phyloP scores from a whole-genome alignment of 2,113 vertebrate species.

The Caretta caretta region DNA sequence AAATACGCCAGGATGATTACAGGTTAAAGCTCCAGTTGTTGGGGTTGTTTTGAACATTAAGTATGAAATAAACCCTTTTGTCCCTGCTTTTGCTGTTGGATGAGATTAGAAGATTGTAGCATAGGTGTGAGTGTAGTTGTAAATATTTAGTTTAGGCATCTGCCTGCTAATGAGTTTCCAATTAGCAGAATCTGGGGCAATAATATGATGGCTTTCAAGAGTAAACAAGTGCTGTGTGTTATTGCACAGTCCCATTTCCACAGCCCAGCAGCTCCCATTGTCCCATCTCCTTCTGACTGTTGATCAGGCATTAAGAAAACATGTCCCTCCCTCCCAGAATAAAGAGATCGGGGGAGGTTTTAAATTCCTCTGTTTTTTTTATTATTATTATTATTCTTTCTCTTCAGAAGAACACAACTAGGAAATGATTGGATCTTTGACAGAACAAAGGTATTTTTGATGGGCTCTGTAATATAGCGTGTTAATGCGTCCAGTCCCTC shows the following conservation, averaged over 20 bases:
- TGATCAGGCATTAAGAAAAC: neutral
- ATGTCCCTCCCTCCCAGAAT: slow-evolving; percentile 31
- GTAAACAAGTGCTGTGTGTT: neutral
- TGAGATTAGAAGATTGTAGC: neutral
- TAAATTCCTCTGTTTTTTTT: slow-evolving; percentile 46
- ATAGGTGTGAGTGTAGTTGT: neutral
- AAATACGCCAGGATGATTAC: slow-evolving; percentile 1
- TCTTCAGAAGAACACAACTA: slow-evolving; percentile 59
- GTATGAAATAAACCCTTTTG: slow-evolving; percentile 33
- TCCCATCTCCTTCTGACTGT: neutral
- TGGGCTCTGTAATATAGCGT: slow-evolving; percentile 69
- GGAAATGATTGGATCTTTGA: slow-evolving; percentile 91
- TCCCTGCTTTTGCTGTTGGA: neutral
- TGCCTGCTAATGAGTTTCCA: neutral
- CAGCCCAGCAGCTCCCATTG: neutral
- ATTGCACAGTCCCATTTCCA: neutral
- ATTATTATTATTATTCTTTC: slow-evolving; percentile 58
- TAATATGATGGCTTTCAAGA: neutral
- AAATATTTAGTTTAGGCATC: neutral
- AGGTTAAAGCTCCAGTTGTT: slow-evolving; percentile 8
- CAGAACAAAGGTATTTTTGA: slow-evolving; percentile 89
- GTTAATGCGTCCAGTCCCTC: slow-evolving; percentile 76
- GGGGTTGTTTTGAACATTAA: slow-evolving; percentile 19
- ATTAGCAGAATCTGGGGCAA: neutral
- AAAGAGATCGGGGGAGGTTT: slow-evolving; percentile 56